Base-by-base conservation (phyloP, 2,797 vertebrate genomes). In the Pseudomugil gertrudae region DNA sequence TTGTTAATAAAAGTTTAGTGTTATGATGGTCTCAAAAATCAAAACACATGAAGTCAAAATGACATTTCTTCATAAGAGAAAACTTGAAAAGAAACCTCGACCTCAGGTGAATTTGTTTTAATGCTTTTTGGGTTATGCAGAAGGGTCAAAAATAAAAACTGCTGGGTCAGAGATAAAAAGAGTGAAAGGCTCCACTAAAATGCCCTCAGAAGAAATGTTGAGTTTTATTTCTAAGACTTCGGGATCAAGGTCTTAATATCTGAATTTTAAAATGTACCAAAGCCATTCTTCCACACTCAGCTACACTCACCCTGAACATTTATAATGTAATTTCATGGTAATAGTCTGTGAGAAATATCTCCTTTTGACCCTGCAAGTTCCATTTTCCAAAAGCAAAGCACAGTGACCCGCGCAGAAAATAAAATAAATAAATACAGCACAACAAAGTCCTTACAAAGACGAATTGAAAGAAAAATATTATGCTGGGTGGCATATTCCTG, bases 341-440 rank as follows among this genome's bases (percentile, higher is more conserved):
- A 63, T 32, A 5, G 30, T 61, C 47, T 57, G 55, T 52, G 36
- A 57, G 47, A 51, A 69, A 69, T 9, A 64, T 17, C 40, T 40
- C 26, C n/a, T 15, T 58, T 56, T 54, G 33, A 57, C 57, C 69
- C 36, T 58, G 30, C 66, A 61, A 23, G 48, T 65, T 2, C 21
- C 36, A 29, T 54, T 40, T 71, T 51, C 45, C 5, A 33, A 19
- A 11, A 66, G 54, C 19, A 8, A 1, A 65, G 54, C 3, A n/a
- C 66, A 38, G 11, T 3, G 2, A 66, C 65, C 50, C 29, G 56
- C 6, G 8, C 43, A 45, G 3, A 21, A 43, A 58, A 69, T 54
- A 51, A 75, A 69, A 54, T 48, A 80, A 87, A 87, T 84, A 81
- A 92, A 83, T 70, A 79, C 61, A 79, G 67, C 50, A 77, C 61